These are phyloP conservation scores for Helleia helle DNA, from an alignment of 2,888 invertebrate genomes.

Conservation along the genomic window DNA sequence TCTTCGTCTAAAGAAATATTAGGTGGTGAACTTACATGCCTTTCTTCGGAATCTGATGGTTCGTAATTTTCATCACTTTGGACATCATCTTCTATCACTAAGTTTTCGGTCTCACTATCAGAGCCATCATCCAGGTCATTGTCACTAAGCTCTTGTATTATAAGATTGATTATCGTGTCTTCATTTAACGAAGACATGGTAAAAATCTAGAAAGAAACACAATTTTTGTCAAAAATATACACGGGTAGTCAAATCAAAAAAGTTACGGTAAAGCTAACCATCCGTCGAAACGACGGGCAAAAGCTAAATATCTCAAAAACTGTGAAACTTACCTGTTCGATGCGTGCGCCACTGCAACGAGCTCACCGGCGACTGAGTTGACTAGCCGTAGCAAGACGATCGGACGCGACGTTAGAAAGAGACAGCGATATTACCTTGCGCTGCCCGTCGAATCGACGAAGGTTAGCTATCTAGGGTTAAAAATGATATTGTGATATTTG, in stretches of 20 bases:
- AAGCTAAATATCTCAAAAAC: constrained; percentile 13
- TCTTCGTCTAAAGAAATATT: neutral
- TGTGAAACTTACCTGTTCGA: constrained; percentile 15
- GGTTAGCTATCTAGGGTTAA: too few relatives aligned
- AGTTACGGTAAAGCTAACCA: constrained; percentile 16
- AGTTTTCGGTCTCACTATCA: constrained; percentile 1
- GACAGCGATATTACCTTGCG: constrained; percentile 12
- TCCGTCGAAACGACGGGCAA: constrained; percentile 17
- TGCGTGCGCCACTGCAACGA: constrained; percentile 11
- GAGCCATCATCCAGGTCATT: neutral
- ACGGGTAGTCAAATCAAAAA: constrained; percentile 8
- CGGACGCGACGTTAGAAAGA: constrained; percentile 11
- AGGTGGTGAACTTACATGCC: neutral
- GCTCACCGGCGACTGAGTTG: constrained; percentile 9
- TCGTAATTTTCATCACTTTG: constrained; percentile 7
- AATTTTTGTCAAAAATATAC: neutral
- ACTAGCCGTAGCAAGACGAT: neutral
- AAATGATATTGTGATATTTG: too few relatives aligned
- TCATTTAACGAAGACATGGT: constrained; percentile 2
- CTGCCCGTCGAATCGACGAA: too few relatives aligned
- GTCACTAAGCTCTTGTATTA: neutral
- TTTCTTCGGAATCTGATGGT: constrained; percentile 5
- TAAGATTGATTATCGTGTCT: constrained; percentile 1
- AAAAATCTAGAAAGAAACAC: neutral
- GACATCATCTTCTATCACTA: constrained; percentile 7